Evolutionary conservation across 2,113 vertebrate genomes (phyloP).

Genomic region (Smithornis capensis): DNA sequence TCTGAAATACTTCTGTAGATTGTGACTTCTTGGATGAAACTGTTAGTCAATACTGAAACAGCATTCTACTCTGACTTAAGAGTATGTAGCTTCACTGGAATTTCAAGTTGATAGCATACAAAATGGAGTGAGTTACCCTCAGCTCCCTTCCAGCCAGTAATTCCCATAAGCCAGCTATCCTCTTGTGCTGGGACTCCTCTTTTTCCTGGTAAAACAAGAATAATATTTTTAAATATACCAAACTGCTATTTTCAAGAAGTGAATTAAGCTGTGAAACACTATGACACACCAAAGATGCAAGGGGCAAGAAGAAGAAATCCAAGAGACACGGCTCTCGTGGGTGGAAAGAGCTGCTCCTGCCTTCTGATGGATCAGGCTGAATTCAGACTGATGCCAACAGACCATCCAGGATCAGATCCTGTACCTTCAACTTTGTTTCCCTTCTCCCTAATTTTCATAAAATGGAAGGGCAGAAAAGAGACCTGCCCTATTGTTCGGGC

Average conservation of each 20-base stretch:
- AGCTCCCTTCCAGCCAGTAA: neutral
- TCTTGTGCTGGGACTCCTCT: neutral
- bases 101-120: neutral
- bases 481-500: neutral
- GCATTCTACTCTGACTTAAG: neutral
- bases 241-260: neutral
- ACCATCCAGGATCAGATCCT: neutral
- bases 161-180: neutral
- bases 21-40: neutral
- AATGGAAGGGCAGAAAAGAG: neutral
- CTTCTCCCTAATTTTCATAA: neutral
- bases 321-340: neutral
- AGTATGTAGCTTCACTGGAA: neutral
- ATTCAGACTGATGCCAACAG: neutral
- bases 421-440: neutral
- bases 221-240: neutral
- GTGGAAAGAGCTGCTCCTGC: neutral
- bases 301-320: neutral
- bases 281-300: neutral
- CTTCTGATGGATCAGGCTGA: neutral
- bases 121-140: neutral
- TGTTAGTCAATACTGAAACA: neutral
- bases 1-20: neutral
- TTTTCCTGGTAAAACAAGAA: neutral
- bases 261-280: neutral